These are phyloP conservation scores for Tillus elongatus DNA, from an alignment of 2,888 invertebrate species.

Conservation along the genomic window DNA sequence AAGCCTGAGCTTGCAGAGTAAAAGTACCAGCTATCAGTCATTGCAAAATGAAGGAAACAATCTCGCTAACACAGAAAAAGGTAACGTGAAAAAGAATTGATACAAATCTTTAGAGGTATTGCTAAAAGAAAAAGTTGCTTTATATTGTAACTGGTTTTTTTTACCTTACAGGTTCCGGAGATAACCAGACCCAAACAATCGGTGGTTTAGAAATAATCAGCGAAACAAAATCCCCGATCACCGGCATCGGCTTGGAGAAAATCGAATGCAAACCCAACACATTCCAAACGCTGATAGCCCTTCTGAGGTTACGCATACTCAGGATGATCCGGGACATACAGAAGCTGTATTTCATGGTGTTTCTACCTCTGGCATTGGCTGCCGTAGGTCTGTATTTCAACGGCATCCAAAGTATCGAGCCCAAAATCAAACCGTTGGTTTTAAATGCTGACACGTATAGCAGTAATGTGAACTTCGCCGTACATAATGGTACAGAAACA, in stretches of 20 bases:
- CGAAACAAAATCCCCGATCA: constrained; percentile 46
- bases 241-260: constrained; percentile 53
- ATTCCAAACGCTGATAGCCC: constrained; percentile 56
- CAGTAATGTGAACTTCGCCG: constrained; percentile 50
- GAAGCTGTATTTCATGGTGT: constrained; percentile 64
- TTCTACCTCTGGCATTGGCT: constrained; percentile 60
- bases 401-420: constrained; percentile 53
- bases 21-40: constrained; percentile 67
- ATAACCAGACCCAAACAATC: constrained; percentile 31
- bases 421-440: constrained; percentile 52
- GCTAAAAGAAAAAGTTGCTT: neutral
- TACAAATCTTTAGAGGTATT: neutral
- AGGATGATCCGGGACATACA: constrained; percentile 56
- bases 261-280: constrained; percentile 55
- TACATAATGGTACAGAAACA: constrained; percentile 49
- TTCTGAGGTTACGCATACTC: constrained; percentile 56
- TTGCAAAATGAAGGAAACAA: constrained; percentile 47
- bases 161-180: constrained; percentile 37
- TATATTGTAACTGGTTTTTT: neutral
- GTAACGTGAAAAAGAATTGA: constrained; percentile 5
- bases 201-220: constrained; percentile 41
- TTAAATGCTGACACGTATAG: constrained; percentile 55
- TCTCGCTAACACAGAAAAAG: constrained; percentile 27
- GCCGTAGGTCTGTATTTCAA: constrained; percentile 57
- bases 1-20: constrained; percentile 63